These are phyloP conservation scores for Lysiphlebus fabarum DNA, from an alignment of 1,140 invertebrate genomes.

Conservation along the genomic window DNA sequence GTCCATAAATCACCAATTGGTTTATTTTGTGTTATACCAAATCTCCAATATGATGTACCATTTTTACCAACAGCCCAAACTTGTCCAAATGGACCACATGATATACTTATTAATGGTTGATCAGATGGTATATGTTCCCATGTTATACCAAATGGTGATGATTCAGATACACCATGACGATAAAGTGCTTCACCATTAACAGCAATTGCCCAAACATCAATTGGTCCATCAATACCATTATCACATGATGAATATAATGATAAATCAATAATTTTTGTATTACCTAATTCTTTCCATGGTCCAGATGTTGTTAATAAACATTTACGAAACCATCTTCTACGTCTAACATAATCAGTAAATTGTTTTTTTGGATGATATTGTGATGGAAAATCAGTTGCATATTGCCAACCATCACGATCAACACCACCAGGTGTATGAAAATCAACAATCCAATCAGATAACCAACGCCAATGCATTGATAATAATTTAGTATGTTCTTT, in stretches of 20 bases:
- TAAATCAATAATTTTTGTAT: conserved; percentile 77
- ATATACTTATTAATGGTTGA: conserved; percentile 72
- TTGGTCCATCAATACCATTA: conserved; percentile 46
- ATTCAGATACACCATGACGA: conserved; percentile 69
- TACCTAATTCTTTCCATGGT: conserved; percentile 82
- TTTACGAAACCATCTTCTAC: conserved; percentile 79
- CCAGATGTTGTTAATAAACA: conserved; percentile 79
- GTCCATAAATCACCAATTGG: conserved; percentile 63
- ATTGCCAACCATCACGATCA: conserved; percentile 90
- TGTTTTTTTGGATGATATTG: conserved; percentile 80
- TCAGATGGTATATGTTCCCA: conserved; percentile 79
- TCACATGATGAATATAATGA: conserved; percentile 63
- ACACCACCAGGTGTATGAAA: conserved; percentile 84
- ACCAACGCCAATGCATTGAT: conserved; percentile 87
- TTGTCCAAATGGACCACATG: conserved; percentile 63
- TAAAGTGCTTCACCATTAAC: conserved; percentile 79
- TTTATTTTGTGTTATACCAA: conserved; percentile 65
- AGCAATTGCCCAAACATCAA: conserved; percentile 78
- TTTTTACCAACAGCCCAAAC: conserved; percentile 86
- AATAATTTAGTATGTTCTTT: conserved; percentile 81
- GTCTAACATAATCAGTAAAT: conserved; percentile 83
- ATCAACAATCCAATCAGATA: conserved; percentile 86
- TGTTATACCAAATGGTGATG: conserved; percentile 65
- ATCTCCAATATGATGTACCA: conserved; percentile 76
- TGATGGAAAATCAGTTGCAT: conserved; percentile 86